Evolutionary conservation across 2,888 invertebrate genomes (phyloP), one percentile per base, ranked within the genome.

Genomic region (Microplitis manilae): DNA sequence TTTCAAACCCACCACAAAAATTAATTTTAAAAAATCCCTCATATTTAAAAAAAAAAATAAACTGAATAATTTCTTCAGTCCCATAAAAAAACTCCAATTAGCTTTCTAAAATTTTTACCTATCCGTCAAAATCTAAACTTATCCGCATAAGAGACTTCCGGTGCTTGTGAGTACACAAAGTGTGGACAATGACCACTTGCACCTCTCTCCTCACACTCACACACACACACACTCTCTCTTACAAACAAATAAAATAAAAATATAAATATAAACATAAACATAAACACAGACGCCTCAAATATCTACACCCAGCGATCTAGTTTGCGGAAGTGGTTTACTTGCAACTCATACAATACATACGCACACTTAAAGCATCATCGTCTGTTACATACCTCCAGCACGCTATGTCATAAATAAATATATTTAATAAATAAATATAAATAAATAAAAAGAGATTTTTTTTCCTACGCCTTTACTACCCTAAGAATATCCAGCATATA

Each of bases 241-340:
- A 0, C 13, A 13, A 13, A 8, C 50, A 13, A 30, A 30, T 30
- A 30, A 30, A 30, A 30, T 30, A 30, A 50, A 7, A 8, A 13
- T 13, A 50, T 50, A 50, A 50, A 50, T 13, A 50, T 50, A 13
- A 50, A 50, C 50, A 50, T 50, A 50, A 50, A 50, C 50, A 50
- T 50, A 50, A 50, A 50, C 13, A 50, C 13, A 50, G 6, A 84
- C 85, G 82, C 83, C 85, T 83, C 84, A 85, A 83, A 86, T 86
- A 87, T 88, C 88, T 85, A 79, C 79, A 81, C 76, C 80, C 17
- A 17, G 82, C 85, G 86, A 88, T 88, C 88, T 88, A 85, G 85
- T 86, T 88, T 84, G 85, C 87, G 88, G 88, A 88, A 88, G 87
- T 87, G 82, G 41, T 71, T 65, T 70, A 73, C 50, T 50, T 50